Percentiles rank a stretch among this genome's conserved stretches.
Conservation (phyloP, 2,797 vertebrate genomes). For the Malurus splendens region DNA sequence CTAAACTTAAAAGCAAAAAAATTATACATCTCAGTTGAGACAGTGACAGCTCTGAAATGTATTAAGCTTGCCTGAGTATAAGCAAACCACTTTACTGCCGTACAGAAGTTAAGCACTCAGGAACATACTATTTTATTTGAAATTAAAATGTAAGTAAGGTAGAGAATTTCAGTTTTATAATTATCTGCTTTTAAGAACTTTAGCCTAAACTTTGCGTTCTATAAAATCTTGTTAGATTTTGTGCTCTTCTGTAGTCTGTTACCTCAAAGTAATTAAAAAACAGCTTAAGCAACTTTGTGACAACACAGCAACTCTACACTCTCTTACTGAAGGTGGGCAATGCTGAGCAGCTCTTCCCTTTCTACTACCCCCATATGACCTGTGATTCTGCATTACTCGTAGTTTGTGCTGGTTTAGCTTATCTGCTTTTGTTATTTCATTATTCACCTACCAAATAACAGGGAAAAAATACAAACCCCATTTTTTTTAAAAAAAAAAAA, state of each 20-base stretch:
- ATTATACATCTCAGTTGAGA: neutral
- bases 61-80: neutral
- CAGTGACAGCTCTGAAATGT: neutral
- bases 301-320: neutral
- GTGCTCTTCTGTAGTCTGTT: neutral
- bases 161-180: neutral
- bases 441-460: neutral
- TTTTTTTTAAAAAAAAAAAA: neutral
- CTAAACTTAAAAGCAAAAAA: neutral
- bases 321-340: neutral
- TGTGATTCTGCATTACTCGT: neutral
- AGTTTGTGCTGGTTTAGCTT: neutral
- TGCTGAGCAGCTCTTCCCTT: neutral
- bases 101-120: neutral
- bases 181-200: neutral
- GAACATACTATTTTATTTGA: neutral
- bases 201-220: neutral
- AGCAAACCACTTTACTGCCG: neutral
- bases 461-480: too few relatives aligned
- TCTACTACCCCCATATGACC: neutral
- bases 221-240: neutral
- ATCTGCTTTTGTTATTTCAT: neutral
- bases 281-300: neutral
- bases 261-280: neutral
- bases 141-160: neutral